Conservation (phyloP, 2,888 invertebrate genomes). For the Rhamnusium bicolor region DNA sequence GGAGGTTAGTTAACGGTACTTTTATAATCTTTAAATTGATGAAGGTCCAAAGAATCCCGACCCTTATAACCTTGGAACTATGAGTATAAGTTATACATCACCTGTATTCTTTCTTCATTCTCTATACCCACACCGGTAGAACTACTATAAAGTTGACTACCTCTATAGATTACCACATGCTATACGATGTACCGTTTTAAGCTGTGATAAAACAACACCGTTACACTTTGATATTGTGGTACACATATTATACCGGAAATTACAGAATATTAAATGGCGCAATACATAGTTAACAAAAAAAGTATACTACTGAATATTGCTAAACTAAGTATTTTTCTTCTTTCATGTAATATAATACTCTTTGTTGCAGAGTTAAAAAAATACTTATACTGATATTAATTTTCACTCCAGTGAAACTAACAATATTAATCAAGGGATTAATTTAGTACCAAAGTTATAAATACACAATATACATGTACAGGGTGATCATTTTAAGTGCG, state of each 20-base stretch:
- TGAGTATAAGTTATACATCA: constrained; percentile 32
- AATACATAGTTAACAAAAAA: neutral
- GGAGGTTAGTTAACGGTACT: constrained; percentile 59
- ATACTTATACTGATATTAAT: no score
- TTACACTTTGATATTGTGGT: constrained; percentile 27
- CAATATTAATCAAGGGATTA: no score
- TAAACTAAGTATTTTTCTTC: no score
- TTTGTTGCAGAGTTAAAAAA: no score
- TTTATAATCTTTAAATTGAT: constrained; percentile 53
- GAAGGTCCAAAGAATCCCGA: constrained; percentile 51
- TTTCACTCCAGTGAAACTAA: no score
- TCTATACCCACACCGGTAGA: constrained; percentile 43
- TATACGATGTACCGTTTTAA: constrained; percentile 34
- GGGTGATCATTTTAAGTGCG: no score
- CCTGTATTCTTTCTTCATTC: constrained; percentile 34
- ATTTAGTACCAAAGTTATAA: no score
- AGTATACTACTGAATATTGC: neutral
- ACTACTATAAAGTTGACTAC: constrained; percentile 43
- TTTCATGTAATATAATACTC: no score
- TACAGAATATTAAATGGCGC: neutral
- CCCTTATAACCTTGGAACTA: constrained; percentile 45
- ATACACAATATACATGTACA: no score
- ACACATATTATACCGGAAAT: constrained; percentile 25
- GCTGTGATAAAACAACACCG: constrained; percentile 28
- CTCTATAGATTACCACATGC: constrained; percentile 34